Conservation (phyloP, 2,113 vertebrate species). For the Cisticola juncidis region DNA sequence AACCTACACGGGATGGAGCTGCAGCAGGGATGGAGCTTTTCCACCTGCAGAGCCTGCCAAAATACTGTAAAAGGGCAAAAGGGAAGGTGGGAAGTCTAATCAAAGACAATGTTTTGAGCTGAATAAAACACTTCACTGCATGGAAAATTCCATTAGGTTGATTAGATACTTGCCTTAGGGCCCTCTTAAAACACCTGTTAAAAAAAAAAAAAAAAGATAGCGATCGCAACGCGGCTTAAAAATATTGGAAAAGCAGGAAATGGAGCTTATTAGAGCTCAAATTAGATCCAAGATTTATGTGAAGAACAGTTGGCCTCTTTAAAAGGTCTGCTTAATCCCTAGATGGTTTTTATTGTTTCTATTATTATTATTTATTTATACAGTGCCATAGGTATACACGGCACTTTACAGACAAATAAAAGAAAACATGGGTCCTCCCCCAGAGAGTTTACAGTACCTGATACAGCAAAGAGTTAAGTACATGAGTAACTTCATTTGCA, state of each 20-base stretch:
- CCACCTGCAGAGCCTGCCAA: constrained; percentile 47
- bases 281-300: constrained; percentile 66
- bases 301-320: constrained; percentile 58
- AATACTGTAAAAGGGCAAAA: constrained; percentile 38
- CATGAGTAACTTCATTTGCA: background rate
- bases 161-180: constrained; percentile 63
- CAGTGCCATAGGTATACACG: constrained; percentile 44
- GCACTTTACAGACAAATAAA: constrained; percentile 68
- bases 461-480: background rate
- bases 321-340: constrained; percentile 59
- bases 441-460: constrained; percentile 39
- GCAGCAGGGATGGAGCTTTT: constrained; percentile 9
- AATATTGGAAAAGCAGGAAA: constrained; percentile 66
- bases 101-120: constrained; percentile 49
- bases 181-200: constrained; percentile 57
- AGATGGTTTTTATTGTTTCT: constrained; percentile 62
- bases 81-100: constrained; percentile 55
- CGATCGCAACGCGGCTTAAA: constrained; percentile 27
- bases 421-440: constrained; percentile 13
- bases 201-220: constrained; percentile 44
- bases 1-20: background rate
- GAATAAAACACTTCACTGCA: constrained; percentile 58
- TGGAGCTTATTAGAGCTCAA: constrained; percentile 67
- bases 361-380: constrained; percentile 66
- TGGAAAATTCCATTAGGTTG: constrained; percentile 67